These are phyloP conservation scores for Itoplectis maculator DNA, from an alignment of 2,888 invertebrate genomes.

Conservation along the genomic window DNA sequence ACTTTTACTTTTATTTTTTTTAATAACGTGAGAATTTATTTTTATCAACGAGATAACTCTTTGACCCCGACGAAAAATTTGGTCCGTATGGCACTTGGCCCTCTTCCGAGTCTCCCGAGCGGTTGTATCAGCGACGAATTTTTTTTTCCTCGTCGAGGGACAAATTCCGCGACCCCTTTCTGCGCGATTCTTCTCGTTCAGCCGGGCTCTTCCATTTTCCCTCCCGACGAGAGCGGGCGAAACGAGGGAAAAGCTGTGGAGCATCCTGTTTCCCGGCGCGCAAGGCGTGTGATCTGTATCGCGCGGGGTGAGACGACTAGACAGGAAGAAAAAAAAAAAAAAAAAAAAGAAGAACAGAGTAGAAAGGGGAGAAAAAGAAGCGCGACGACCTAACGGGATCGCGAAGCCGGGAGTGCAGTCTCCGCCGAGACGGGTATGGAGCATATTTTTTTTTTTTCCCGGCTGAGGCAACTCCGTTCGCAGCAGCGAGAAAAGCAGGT, in stretches of 20 bases:
- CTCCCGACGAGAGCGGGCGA: constrained; percentile 42
- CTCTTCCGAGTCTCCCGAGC: background rate
- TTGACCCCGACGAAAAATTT: constrained; percentile 21
- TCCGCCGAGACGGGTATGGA: constrained; percentile 48
- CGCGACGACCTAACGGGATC: constrained; percentile 69
- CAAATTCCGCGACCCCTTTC: constrained; percentile 5
- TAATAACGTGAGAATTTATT: constrained; percentile 11
- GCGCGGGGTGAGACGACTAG: constrained; percentile 32
- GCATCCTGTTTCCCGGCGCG: constrained; percentile 29
- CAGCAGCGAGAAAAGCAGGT: constrained; percentile 50
- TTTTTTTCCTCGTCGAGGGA: constrained; percentile 17
- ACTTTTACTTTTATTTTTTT: constrained; percentile 1
- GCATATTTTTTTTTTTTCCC: constrained; percentile 63
- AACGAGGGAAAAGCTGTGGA: constrained; percentile 41
- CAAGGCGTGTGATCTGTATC: constrained; percentile 41
- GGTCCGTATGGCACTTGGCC: background rate
- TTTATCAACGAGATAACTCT: constrained; percentile 26
- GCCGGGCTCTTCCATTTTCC: constrained; percentile 45
- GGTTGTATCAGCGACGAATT: constrained; percentile 5
- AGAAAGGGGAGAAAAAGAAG: constrained; percentile 55
- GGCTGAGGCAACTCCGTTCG: constrained; percentile 37
- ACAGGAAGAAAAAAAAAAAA: constrained; percentile 17
- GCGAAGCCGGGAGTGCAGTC: constrained; percentile 27
- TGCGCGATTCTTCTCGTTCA: constrained; percentile 25
- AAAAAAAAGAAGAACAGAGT: constrained; percentile 46